phyloP scores from a whole-genome alignment of 2,888 invertebrate genomes.

The Orgyia antiqua region DNA sequence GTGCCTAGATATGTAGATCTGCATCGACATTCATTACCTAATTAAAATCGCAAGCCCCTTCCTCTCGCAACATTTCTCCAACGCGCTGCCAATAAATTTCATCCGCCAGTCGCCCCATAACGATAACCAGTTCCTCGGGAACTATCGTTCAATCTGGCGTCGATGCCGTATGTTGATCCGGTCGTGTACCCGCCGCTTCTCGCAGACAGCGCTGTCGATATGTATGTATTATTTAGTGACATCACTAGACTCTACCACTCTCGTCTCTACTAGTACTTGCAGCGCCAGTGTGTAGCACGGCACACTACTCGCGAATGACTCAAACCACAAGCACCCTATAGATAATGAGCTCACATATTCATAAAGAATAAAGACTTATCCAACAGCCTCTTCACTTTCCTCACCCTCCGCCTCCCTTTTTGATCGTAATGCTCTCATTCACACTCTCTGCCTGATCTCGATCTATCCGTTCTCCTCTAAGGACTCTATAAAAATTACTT shows the following conservation, averaged over 20 bases:
- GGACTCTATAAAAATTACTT: conserved; percentile 53
- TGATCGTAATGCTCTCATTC: conserved; percentile 73
- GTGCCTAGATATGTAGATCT: conserved; percentile 74
- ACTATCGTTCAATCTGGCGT: conserved; percentile 78
- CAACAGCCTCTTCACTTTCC: conserved; percentile 55
- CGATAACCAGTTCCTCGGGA: conserved; percentile 78
- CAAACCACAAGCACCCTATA: conserved; percentile 59
- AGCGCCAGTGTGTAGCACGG: conserved; percentile 33
- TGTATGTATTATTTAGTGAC: conserved; percentile 75
- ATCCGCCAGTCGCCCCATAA: conserved; percentile 77
- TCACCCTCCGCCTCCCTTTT: conserved; percentile 46
- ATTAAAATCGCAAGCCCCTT: conserved; percentile 78
- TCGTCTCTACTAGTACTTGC: too few relatives aligned
- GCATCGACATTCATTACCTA: conserved; percentile 79
- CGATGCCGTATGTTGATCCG: conserved; percentile 78
- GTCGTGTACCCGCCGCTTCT: conserved; percentile 75
- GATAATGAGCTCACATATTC: conserved; percentile 78
- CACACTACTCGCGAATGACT: conserved; percentile 46
- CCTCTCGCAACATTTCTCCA: conserved; percentile 78
- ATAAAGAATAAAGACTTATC: conserved; percentile 78
- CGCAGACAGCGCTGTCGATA: conserved; percentile 72
- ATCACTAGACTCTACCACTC: conserved; percentile 42
- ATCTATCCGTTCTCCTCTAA: conserved; percentile 73
- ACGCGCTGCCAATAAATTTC: conserved; percentile 77
- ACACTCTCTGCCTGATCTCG: conserved; percentile 70